Evolutionary conservation across 2,113 vertebrate genomes (phyloP).

Genomic region (Poeciliopsis retropinna): DNA sequence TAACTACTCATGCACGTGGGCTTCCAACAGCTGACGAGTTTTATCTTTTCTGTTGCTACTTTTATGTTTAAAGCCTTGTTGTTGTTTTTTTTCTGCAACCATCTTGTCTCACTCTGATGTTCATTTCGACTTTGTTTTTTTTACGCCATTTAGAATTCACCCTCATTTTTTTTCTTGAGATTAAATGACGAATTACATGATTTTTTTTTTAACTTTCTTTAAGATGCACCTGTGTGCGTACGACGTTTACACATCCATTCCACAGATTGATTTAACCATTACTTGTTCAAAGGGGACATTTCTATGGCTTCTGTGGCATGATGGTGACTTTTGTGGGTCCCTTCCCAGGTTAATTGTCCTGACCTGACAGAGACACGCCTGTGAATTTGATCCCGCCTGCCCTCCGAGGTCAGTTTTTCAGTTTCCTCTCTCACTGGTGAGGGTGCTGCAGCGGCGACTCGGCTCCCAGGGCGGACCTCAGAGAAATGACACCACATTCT

Average conservation of each 20-base stretch:
- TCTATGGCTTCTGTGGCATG: not conserved
- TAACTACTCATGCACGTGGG: no score
- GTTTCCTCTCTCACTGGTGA: conserved; percentile 38
- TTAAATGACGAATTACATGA: no score
- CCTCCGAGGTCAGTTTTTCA: conserved; percentile 43
- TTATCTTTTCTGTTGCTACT: not conserved
- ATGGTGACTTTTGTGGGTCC: not conserved
- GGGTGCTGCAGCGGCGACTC: conserved; percentile 30
- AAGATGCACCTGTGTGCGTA: no score
- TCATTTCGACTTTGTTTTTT: not conserved
- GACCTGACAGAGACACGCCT: conserved; percentile 20
- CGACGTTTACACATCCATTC: not conserved
- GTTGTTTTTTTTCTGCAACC: no score
- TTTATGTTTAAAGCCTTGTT: no score
- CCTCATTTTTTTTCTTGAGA: no score
- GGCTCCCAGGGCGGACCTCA: not conserved
- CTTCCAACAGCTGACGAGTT: not conserved
- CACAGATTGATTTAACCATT: not conserved
- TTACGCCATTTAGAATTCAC: no score
- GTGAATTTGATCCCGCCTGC: conserved; percentile 3
- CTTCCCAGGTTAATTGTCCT: conserved; percentile 29
- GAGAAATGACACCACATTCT: conserved; percentile 23
- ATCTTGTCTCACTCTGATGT: not conserved
- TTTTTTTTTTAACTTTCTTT: no score
- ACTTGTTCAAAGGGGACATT: not conserved